Conservation (phyloP, 2,888 invertebrate genomes). For the Metellina segmentata region DNA sequence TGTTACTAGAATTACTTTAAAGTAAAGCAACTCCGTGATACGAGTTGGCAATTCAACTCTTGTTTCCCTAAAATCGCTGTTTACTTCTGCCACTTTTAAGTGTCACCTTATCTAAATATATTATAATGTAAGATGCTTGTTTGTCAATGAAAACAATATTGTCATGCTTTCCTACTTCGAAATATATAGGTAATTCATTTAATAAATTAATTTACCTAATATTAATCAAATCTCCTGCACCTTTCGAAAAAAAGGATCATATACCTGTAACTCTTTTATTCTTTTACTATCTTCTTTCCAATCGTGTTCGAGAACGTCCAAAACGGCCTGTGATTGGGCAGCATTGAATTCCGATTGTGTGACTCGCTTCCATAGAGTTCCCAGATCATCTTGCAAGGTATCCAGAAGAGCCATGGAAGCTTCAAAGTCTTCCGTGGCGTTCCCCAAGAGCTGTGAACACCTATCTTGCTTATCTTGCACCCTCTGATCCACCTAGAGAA, state of each 20-base stretch:
- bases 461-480: background rate
- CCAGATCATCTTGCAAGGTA: slow-evolving; percentile 72
- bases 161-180: no score
- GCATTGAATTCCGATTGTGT: slow-evolving; percentile 89
- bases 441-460: background rate
- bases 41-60: no score
- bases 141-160: no score
- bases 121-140: no score
- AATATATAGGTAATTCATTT: no score
- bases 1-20: no score
- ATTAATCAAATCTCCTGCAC: background rate
- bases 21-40: no score
- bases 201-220: no score
- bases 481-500: background rate
- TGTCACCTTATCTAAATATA: no score
- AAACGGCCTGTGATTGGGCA: slow-evolving; percentile 87
- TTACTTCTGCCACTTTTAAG: no score
- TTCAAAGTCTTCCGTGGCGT: slow-evolving; percentile 27
- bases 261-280: slow-evolving; percentile 54
- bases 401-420: slow-evolving; percentile 15
- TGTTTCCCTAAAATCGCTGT: no score
- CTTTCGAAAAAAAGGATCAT: background rate
- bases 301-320: slow-evolving; percentile 89
- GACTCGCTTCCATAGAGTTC: slow-evolving; percentile 81
- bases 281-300: slow-evolving; percentile 83